Evolutionary conservation across 2,888 invertebrate species (phyloP).

Genomic region (Toxonevra muliebris): DNA sequence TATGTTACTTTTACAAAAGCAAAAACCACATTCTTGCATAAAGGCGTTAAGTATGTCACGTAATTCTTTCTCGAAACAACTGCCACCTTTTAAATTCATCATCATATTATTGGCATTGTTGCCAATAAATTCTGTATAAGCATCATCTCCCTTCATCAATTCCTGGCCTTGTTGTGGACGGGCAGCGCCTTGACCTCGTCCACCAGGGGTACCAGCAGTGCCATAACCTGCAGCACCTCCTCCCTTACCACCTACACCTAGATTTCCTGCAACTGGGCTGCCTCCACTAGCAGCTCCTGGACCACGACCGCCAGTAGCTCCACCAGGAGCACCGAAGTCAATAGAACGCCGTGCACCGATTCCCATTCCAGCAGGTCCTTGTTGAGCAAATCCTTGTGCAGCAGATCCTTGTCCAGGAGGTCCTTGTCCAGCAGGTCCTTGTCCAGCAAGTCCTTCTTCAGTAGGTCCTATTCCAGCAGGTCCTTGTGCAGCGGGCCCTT

Average conservation of each 20-base stretch:
- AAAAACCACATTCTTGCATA: conserved; percentile 53
- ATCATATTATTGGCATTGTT: conserved; percentile 46
- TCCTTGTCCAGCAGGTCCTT: neutral
- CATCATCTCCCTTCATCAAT: conserved; percentile 13
- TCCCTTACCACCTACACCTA: conserved; percentile 4
- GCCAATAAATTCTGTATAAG: conserved; percentile 48
- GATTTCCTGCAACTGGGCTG: neutral
- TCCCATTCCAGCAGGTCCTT: neutral
- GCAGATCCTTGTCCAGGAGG: neutral
- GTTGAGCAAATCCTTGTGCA: neutral
- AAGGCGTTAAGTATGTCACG: conserved; percentile 54
- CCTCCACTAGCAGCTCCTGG: neutral
- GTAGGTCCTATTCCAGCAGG: neutral
- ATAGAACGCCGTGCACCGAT: neutral
- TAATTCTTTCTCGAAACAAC: conserved; percentile 52
- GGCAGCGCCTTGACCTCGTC: neutral
- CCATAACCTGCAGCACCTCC: too few relatives aligned
- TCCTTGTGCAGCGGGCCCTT: conserved; percentile 10
- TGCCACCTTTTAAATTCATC: conserved; percentile 48
- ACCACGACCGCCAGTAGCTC: neutral
- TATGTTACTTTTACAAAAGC: conserved; percentile 53
- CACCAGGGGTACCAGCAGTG: neutral
- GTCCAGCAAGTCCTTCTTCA: neutral
- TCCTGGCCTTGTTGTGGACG: neutral
- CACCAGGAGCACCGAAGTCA: neutral